Base-by-base conservation (phyloP, 2,113 vertebrate genomes). In the Oriolus oriolus region DNA sequence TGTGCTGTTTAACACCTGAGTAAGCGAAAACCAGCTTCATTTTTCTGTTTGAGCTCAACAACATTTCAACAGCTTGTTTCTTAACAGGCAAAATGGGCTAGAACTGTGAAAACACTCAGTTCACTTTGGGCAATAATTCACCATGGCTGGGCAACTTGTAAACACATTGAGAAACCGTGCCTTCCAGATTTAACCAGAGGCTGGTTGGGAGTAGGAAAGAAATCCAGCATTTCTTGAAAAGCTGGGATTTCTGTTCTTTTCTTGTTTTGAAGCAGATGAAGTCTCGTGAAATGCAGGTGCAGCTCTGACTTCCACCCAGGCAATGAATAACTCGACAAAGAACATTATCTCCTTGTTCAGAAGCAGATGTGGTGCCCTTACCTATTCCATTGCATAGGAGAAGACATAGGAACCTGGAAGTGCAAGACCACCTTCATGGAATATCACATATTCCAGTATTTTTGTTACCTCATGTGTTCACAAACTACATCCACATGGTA, bases 1-100 rank as follows among this genome's bases (percentile, higher is more conserved):
- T 96, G 92, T 66, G 82, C 93, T 96, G 96, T 94, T 97, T 91
- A 88, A 95, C 95, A 96, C 95, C 93, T 90, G 95, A 93, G 85
- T 95, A 97, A 95, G 93, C 57, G 73, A 96, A 97, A 96, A 96
- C 39, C 73, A 84, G 79, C 71, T 80, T 95, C 64, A 90, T 90
- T 93, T 96, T 95, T 82, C 85, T 96, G 87, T 96, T 93, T 81
- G 93, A 95, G 85, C 82, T 89, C 79, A 96, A 50, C 85, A 91
- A 30, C 39, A 4, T 94, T 86, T 95, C 79, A 95, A n/a, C 89
- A 93, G 82, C 47, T 6, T 69, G 54, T 91, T 93, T 93, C 89
- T 94, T 89, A 90, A 63, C 90, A 92, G 68, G 85, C 83, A 89
- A 65, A 89, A 87, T 57, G 52, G 93, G 52, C 37, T 41, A 63